Conservation (phyloP, 2,113 vertebrate species). For the Hirundichthys speculiger region DNA sequence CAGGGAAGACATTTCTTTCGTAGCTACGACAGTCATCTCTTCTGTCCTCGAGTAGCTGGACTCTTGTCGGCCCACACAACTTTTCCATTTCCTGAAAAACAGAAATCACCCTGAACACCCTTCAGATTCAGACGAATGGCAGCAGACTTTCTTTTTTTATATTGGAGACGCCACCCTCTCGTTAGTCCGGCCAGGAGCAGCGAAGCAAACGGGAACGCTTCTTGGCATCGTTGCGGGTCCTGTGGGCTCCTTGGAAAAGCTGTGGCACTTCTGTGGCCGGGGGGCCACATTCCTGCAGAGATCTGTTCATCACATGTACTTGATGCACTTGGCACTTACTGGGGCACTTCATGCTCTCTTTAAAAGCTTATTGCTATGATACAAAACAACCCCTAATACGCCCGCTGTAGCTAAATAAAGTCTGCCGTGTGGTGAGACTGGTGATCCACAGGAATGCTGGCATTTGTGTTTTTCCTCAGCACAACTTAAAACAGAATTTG, state of each 20-base stretch:
- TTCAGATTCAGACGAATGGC: background rate
- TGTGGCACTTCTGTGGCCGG: background rate
- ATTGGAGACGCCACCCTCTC: too few species aligned
- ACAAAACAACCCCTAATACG: background rate
- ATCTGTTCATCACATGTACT: background rate
- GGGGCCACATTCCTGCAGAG: background rate
- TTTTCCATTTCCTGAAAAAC: background rate
- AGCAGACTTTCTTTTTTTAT: too few species aligned
- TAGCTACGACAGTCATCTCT: too few species aligned
- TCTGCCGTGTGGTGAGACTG: slow-evolving; percentile 7
- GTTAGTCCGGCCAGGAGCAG: too few species aligned
- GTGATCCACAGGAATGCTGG: background rate
- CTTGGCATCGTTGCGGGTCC: too few species aligned
- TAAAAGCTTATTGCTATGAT: background rate
- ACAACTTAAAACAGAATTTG: background rate
- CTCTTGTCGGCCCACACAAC: background rate
- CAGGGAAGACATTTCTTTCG: too few species aligned
- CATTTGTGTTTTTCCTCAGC: background rate
- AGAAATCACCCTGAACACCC: background rate
- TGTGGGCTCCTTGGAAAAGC: background rate
- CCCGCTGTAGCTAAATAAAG: slow-evolving; percentile 11
- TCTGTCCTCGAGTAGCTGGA: too few species aligned
- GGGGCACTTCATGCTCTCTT: background rate
- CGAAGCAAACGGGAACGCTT: too few species aligned
- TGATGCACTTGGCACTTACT: background rate